Base-by-base conservation (phyloP, 2,113 vertebrate species). In the Copsychus sechellarum region DNA sequence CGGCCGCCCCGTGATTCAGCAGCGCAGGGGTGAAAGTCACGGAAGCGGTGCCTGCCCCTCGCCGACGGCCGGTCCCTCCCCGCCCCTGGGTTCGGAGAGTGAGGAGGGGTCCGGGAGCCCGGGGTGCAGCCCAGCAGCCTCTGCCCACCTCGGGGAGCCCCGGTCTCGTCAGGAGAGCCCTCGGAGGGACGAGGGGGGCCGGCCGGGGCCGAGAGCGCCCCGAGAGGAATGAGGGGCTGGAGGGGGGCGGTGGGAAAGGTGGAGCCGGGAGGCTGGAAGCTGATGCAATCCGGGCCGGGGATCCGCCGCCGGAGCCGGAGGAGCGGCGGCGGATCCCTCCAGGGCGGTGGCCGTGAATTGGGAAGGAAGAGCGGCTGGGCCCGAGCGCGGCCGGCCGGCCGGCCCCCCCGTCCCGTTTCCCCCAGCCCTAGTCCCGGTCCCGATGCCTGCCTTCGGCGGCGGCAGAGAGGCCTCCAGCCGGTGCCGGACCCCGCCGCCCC, bases 261-360 rank as follows among this genome's bases (percentile, higher is more conserved):
- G 94, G 94, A 90, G 94, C 64, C 58, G 89, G 82, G 26, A 43
- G 33, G 62, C 72, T 84, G 57, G 69, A 84, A 90, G 92, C 94
- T 95, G 94, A 94, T 95, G 94, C 94, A 95, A 95, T 92, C 92
- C 42, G 57, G 26, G 47, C 51, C 57, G 72, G n/a, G 26, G 36
- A 86, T 34, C 45, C n/a, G 61, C 45, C 42, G 31, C 48, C 45
- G 36, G 51, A 40, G 76, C 58, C 48, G 54, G 26, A n/a, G 56
- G 13, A 74, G 33, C 42, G 6, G 53, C 38, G 12, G 14, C 16
- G 15, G 62, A 12, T 77, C 64, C 34, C 31, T 29, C 13, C 34
- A 19, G 43, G 84, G 70, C 65, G 65, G 65, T 23, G 60, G 33
- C 70, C 12, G 2, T 19, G 21, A 25, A 33, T 14, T 31, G 9